These are phyloP conservation scores for Xiphydria camelus DNA, from an alignment of 2,888 invertebrate genomes.

Conservation along the genomic window DNA sequence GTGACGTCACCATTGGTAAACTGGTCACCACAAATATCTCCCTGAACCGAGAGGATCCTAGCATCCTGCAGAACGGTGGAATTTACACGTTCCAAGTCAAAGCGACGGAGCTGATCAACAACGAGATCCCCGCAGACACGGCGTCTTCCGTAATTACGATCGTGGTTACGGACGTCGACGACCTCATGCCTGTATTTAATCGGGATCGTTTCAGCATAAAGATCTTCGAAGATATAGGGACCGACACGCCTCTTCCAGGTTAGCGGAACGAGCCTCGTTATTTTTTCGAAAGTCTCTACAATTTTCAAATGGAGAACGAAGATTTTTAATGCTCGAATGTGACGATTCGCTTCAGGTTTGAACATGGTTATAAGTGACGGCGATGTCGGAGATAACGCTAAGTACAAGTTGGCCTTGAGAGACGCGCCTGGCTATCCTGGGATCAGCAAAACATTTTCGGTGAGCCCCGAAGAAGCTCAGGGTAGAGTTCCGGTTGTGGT, in stretches of 20 bases:
- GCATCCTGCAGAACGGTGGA: conserved; percentile 76
- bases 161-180: conserved; percentile 78
- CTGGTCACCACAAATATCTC: conserved; percentile 68
- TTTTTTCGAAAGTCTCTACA: too few species aligned
- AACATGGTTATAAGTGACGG: conserved; percentile 74
- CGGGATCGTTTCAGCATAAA: conserved; percentile 68
- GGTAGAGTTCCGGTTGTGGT: conserved; percentile 77
- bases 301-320: too few species aligned
- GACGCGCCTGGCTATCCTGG: conserved; percentile 59
- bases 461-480: conserved; percentile 70
- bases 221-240: conserved; percentile 76
- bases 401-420: conserved; percentile 66
- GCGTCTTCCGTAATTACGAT: conserved; percentile 73
- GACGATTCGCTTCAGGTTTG: too few species aligned
- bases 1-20: conserved; percentile 63
- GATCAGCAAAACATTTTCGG: conserved; percentile 53
- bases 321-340: too few species aligned
- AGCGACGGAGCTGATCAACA: conserved; percentile 75
- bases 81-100: conserved; percentile 73
- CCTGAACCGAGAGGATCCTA: conserved; percentile 75
- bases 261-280: conserved; percentile 8
- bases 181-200: conserved; percentile 75
- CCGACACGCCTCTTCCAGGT: conserved; percentile 68
- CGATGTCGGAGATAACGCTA: conserved; percentile 75
- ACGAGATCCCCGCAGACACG: conserved; percentile 70